These are phyloP conservation scores for Lordiphosa mommai DNA, from an alignment of 1,140 invertebrate genomes.

Conservation along the genomic window DNA sequence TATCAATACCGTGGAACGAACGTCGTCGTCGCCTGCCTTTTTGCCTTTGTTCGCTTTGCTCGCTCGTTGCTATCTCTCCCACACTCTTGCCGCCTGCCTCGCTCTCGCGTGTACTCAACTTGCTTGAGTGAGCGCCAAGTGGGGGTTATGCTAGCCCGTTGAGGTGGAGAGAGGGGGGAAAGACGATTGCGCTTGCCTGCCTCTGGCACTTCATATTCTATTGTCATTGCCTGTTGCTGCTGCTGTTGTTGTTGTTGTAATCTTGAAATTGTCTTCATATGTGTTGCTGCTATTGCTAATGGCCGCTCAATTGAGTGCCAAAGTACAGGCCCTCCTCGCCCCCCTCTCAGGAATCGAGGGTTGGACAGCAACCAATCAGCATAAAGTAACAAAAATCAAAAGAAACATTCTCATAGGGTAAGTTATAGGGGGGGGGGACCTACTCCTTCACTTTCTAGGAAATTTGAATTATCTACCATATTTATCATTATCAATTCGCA, in stretches of 20 bases:
- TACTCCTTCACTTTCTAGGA: too few species aligned
- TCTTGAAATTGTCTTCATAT: constrained; percentile 71
- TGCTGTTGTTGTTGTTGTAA: constrained; percentile 53
- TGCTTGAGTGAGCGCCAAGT: constrained; percentile 8
- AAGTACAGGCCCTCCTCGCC: constrained; percentile 44
- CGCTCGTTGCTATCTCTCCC: constrained; percentile 9
- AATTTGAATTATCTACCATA: too few species aligned
- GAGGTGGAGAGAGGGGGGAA: background rate
- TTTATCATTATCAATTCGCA: too few species aligned
- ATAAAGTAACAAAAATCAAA: background rate
- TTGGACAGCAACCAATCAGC: background rate
- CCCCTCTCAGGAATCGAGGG: too few species aligned
- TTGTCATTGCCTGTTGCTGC: constrained; percentile 55
- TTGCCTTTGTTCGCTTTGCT: constrained; percentile 41
- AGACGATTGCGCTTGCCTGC: constrained; percentile 24
- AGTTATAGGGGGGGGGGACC: too few species aligned
- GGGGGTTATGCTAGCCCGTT: background rate
- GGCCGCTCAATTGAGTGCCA: constrained; percentile 74
- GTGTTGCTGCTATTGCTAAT: constrained; percentile 58
- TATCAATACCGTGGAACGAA: constrained; percentile 23
- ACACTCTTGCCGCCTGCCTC: too few species aligned
- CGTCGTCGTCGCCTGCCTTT: constrained; percentile 19
- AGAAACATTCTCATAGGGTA: too few species aligned
- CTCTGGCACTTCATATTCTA: constrained; percentile 67
- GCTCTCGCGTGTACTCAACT: constrained; percentile 3